Percentiles rank a stretch among this genome's conserved stretches.
Conservation (phyloP, 2,888 invertebrate genomes). For the Diaprepes abbreviatus region DNA sequence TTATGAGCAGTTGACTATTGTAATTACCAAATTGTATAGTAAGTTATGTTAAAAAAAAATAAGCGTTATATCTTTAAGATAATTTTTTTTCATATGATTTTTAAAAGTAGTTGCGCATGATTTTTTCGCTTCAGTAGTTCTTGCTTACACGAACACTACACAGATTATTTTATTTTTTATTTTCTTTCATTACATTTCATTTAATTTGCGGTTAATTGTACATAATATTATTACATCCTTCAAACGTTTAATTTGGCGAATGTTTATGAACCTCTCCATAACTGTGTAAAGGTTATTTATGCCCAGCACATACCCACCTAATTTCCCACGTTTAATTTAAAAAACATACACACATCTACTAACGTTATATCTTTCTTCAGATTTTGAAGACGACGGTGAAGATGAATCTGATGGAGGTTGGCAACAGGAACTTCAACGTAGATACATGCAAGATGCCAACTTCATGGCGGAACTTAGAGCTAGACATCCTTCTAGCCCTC, state of each 20-base stretch:
- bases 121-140: conserved; percentile 18
- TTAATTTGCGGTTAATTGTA: too few relatives aligned
- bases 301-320: too few relatives aligned
- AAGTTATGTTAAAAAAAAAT: too few relatives aligned
- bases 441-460: conserved; percentile 73
- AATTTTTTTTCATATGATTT: too few relatives aligned
- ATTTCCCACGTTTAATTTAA: not conserved
- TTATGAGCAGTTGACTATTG: too few relatives aligned
- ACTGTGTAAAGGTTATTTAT: too few relatives aligned
- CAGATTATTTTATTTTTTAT: conserved; percentile 38
- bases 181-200: not conserved
- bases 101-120: conserved; percentile 14
- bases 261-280: too few relatives aligned
- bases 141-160: conserved; percentile 39
- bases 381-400: conserved; percentile 80
- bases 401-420: conserved; percentile 73
- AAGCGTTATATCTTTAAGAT: too few relatives aligned
- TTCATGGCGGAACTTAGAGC: conserved; percentile 72
- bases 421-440: conserved; percentile 72
- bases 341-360: not conserved
- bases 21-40: too few relatives aligned
- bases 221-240: too few relatives aligned
- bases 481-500: conserved; percentile 67
- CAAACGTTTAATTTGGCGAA: too few relatives aligned
- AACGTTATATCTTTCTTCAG: conserved; percentile 62